A percentile compares a stretch with the other conserved stretches of the same genome.
Evolutionary conservation across 2,888 invertebrate genomes (phyloP).

Genomic region (Apamea sordens): DNA sequence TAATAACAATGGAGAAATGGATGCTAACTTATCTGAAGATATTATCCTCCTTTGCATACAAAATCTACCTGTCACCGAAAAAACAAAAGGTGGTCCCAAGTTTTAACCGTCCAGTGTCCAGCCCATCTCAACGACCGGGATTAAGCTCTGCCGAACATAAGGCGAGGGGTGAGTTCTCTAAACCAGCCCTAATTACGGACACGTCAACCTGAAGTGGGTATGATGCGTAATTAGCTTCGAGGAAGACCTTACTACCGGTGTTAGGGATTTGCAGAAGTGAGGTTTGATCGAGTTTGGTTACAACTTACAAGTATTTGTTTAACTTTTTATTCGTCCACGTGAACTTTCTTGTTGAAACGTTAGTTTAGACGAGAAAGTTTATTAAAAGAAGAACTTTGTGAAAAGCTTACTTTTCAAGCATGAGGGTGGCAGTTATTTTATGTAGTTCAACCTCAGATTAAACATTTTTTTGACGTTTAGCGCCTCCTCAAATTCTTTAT

Average conservation of each 20-base stretch:
- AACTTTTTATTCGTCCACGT: too few species aligned
- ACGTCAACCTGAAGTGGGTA: constrained; percentile 84
- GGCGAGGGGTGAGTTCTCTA: constrained; percentile 51
- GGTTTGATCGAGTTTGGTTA: constrained; percentile 5
- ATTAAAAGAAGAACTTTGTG: too few species aligned
- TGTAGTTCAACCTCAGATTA: too few species aligned
- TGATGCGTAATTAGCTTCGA: constrained; percentile 75
- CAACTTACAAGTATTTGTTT: too few species aligned
- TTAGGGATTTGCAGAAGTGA: constrained; percentile 43
- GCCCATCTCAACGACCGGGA: constrained; percentile 51
- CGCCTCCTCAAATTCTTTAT: too few species aligned
- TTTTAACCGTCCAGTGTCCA: constrained; percentile 46
- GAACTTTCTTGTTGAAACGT: too few species aligned
- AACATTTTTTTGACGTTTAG: too few species aligned
- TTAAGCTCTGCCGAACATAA: constrained; percentile 54
- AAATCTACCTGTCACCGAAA: constrained; percentile 36
- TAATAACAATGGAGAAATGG: background rate
- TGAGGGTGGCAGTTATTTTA: too few species aligned
- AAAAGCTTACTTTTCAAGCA: too few species aligned
- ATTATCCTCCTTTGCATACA: background rate
- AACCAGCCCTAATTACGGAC: constrained; percentile 77
- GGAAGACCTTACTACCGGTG: constrained; percentile 66
- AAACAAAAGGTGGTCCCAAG: constrained; percentile 30
- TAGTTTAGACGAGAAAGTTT: too few species aligned
- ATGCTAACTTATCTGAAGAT: background rate